Base-by-base conservation (phyloP, 2,888 invertebrate species). In the Zygogramma bicolorata region DNA sequence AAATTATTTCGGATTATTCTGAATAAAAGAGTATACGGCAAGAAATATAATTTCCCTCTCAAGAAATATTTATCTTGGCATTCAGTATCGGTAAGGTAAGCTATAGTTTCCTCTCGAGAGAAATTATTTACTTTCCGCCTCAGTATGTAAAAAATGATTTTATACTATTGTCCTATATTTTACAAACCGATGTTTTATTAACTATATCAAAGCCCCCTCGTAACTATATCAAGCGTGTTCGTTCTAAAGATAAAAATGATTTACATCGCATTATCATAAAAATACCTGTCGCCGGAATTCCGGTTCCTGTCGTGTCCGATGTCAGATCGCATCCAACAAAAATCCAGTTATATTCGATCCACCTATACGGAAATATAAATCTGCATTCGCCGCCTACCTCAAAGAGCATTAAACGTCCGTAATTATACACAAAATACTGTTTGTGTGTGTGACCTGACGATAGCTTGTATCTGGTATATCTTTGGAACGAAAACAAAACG, bases 211-310 rank as follows among this genome's bases (percentile, higher is more conserved):
- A 34, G 6, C 10, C 34, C 34, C 34, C 34, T 34, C 1, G 6
- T 10, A 1, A 4, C 34, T 34, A 10, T 42, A 2, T 15, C 42
- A 4, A 10, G 3, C 10, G 6, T 15, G 20, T 42, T 20, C 25
- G 22, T n/a, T 53, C 10, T 53, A 5, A 22, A 0, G 53, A 25
- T n/a, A 15, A 10, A 22, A 22, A 22, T 53, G 2, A 25, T 8
- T 22, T 22, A 25, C 10, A 13, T 53, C n/a, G 20, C 22, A 22
- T 53, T 22, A 53, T 25, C 53, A 25, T 31, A 20, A 53, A 53
- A 31, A 31, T 53, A 29, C 53, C 65, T 49, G 20, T 59, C 58
- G 42, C 61, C 68, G 68, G 68, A 68, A 68, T 68, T 68, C 68
- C 68, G 68, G 34, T 61, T 68, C 68, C 68, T 53, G 53, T 25